Evolutionary conservation across 2,888 invertebrate genomes (phyloP).

Genomic region (Drosophila sordidula): DNA sequence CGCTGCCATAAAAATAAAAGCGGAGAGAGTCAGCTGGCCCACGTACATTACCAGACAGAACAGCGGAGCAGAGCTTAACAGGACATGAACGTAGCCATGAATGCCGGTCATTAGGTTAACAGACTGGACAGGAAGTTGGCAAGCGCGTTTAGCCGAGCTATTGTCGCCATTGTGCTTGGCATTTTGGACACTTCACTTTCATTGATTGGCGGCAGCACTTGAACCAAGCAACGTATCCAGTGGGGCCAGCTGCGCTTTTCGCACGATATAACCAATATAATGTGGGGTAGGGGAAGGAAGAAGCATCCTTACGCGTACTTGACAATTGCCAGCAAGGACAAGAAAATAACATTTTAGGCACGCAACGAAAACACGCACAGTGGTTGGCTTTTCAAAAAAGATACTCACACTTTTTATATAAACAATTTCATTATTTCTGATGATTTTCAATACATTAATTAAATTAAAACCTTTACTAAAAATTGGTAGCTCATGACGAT

Average conservation of each 20-base stretch:
- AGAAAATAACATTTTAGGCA: conserved; percentile 66
- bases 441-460: not conserved
- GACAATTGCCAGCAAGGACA: conserved; percentile 73
- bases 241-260: conserved; percentile 71
- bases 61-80: not conserved
- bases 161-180: conserved; percentile 59
- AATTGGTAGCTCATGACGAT: too few relatives aligned
- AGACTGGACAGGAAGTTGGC: conserved; percentile 68
- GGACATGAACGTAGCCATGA: conserved; percentile 53
- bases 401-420: too few relatives aligned
- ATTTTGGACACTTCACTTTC: conserved; percentile 63
- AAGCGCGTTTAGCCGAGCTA: conserved; percentile 46
- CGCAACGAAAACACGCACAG: conserved; percentile 57
- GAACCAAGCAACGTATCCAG: conserved; percentile 25
- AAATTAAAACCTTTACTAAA: not conserved
- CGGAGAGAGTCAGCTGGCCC: conserved; percentile 25
- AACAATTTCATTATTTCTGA: too few relatives aligned
- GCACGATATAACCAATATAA: conserved; percentile 41
- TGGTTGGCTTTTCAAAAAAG: conserved; percentile 4
- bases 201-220: conserved; percentile 70
- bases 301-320: conserved; percentile 57
- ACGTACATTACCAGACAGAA: conserved; percentile 4
- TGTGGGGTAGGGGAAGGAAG: conserved; percentile 3
- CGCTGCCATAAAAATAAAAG: conserved; percentile 58
- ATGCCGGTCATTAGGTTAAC: conserved; percentile 79